phyloP scores from a whole-genome alignment of 2,797 vertebrate genomes.

The Mustela erminea region DNA sequence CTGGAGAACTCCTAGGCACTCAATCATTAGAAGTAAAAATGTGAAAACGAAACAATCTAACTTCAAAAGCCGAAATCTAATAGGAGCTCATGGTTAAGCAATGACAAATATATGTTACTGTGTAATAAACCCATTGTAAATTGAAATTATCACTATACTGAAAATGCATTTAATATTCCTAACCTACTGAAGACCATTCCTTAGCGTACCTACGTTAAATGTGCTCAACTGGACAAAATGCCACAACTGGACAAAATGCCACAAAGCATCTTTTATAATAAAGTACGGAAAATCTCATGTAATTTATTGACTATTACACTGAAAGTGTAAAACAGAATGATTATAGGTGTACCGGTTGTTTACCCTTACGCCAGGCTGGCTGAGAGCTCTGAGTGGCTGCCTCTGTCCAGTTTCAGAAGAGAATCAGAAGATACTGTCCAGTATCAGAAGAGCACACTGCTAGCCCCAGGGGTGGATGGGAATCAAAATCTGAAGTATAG shows the following conservation, averaged over 20 bases:
- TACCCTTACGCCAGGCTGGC: background rate
- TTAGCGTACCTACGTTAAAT: background rate
- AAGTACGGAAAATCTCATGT: background rate
- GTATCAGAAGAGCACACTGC: background rate
- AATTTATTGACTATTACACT: background rate
- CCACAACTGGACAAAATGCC: background rate
- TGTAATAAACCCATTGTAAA: background rate
- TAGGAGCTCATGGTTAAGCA: background rate
- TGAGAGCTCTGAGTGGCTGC: background rate
- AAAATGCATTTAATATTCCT: background rate
- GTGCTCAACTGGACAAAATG: background rate
- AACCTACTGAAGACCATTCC: background rate
- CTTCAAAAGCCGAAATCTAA: constrained; percentile 36
- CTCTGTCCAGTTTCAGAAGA: background rate
- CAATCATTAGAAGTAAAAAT: background rate
- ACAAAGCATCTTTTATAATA: background rate
- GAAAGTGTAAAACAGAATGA: background rate
- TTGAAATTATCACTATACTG: background rate
- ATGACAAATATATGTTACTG: constrained; percentile 7
- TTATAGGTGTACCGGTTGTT: background rate
- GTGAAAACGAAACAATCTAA: background rate
- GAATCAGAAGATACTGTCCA: background rate
- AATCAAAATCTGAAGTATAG: background rate
- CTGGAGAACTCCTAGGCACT: background rate
- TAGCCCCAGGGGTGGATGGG: background rate